A percentile compares a stretch with the other conserved stretches of the same genome.
Evolutionary conservation across 1,140 invertebrate species (phyloP).

Genomic region (Drosophila simulans): DNA sequence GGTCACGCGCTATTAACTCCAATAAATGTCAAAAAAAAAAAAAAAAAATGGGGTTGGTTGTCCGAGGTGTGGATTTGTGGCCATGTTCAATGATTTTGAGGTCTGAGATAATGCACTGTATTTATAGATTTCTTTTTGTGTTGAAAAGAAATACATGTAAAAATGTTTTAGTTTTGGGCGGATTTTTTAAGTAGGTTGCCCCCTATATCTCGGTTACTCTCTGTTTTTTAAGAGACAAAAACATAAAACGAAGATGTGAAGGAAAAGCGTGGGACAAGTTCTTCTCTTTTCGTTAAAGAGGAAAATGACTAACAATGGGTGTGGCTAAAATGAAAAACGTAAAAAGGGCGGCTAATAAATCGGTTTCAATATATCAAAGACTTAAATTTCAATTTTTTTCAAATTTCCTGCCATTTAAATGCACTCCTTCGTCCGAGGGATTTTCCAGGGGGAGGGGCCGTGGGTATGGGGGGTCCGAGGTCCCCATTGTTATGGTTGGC

Average conservation of each 20-base stretch:
- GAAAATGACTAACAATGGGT: conserved; percentile 52
- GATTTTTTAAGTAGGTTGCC: no score
- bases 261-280: conserved; percentile 19
- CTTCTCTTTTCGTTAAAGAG: conserved; percentile 11
- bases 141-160: neutral
- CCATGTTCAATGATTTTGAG: neutral
- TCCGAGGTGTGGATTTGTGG: conserved; percentile 33
- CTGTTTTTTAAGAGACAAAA: conserved; percentile 12
- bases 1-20: conserved; percentile 66
- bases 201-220: neutral
- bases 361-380: conserved; percentile 78
- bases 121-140: neutral
- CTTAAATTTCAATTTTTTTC: conserved; percentile 83
- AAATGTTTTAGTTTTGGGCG: neutral
- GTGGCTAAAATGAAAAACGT: conserved; percentile 16
- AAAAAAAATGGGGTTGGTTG: neutral
- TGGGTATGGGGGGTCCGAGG: neutral
- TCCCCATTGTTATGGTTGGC: conserved; percentile 70
- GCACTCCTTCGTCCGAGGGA: conserved; percentile 75
- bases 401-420: conserved; percentile 83
- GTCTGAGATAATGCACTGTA: neutral
- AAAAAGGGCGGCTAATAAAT: conserved; percentile 68
- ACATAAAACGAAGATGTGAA: conserved; percentile 5
- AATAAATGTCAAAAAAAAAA: conserved; percentile 22
- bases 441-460: conserved; percentile 5